Percentiles rank a stretch among this genome's conserved stretches.
phyloP scores from a whole-genome alignment of 2,113 vertebrate genomes.

The Pachycephala philippinensis region DNA sequence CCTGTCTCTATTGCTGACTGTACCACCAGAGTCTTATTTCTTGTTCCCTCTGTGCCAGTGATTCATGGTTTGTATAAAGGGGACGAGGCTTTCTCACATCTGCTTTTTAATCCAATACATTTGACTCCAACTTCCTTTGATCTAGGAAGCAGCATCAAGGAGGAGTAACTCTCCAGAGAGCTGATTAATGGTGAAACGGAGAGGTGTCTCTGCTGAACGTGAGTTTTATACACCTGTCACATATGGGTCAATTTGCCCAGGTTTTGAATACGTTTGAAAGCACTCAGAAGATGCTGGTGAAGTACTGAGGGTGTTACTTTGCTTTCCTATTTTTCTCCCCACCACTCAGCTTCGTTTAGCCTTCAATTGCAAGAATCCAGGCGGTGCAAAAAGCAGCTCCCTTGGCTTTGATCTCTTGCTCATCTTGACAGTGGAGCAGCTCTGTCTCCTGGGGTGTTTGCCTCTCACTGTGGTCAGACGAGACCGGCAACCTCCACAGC shows the following conservation, averaged over 20 bases:
- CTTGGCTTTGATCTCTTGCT: slow-evolving; percentile 34
- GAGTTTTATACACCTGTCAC: neutral
- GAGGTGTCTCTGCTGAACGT: neutral
- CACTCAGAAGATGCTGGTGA: neutral
- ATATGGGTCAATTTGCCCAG: neutral
- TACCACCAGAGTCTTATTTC: neutral
- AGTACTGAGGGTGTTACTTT: neutral
- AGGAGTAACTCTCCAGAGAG: neutral
- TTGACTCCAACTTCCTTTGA: neutral
- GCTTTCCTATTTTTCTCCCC: neutral
- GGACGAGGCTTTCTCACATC: neutral
- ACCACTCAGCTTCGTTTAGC: neutral
- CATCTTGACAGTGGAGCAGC: neutral
- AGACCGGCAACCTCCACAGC: rapidly evolving
- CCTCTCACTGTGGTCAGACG: neutral
- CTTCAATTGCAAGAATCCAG: neutral
- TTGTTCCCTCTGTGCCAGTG: neutral
- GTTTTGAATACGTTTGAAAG: neutral
- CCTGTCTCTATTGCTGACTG: neutral
- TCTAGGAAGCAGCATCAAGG: neutral
- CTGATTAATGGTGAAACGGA: neutral
- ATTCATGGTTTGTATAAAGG: neutral
- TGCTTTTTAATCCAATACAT: neutral
- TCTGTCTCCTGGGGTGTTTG: neutral
- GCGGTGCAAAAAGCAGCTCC: neutral